A percentile compares a stretch with the other conserved stretches of the same genome.
phyloP scores from a whole-genome alignment of 2,888 invertebrate genomes.

The Podotricha telesiphe region DNA sequence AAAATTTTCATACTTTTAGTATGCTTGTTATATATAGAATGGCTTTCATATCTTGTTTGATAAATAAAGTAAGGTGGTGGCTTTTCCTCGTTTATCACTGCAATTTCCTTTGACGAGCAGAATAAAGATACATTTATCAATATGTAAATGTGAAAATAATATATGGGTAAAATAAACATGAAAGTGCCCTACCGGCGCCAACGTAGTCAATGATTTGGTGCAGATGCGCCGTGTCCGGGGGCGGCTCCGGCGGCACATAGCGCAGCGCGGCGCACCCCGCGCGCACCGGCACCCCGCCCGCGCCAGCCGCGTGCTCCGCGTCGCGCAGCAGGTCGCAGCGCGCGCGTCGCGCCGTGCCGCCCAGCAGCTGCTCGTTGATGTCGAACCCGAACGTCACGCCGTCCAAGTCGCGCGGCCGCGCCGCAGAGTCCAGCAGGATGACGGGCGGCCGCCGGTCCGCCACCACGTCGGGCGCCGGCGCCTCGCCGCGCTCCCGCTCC shows the following conservation, averaged over 20 bases:
- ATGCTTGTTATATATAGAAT: no score
- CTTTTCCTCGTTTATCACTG: no score
- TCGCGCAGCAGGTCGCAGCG: conserved; percentile 47
- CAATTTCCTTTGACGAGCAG: no score
- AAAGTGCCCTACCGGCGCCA: conserved; percentile 56
- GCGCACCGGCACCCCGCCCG: conserved; percentile 60
- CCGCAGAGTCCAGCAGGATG: conserved; percentile 87
- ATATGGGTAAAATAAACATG: not conserved
- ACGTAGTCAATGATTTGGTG: conserved; percentile 72
- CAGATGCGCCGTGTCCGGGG: conserved; percentile 55
- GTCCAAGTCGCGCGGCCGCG: conserved; percentile 80
- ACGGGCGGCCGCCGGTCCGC: conserved; percentile 86
- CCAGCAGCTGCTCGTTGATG: conserved; percentile 88
- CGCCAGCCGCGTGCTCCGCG: conserved; percentile 50
- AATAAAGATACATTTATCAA: no score
- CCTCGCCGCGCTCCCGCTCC: conserved; percentile 46
- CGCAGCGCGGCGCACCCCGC: conserved; percentile 60
- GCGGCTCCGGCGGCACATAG: conserved; percentile 51
- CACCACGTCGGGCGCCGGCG: conserved; percentile 72
- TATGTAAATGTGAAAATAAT: no score
- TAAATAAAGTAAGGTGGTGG: no score
- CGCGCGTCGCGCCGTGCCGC: conserved; percentile 59
- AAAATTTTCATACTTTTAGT: no score
- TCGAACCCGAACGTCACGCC: conserved; percentile 92
- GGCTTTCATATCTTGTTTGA: no score